phyloP scores from a whole-genome alignment of 2,113 vertebrate genomes.

The Megaceryle torquata region DNA sequence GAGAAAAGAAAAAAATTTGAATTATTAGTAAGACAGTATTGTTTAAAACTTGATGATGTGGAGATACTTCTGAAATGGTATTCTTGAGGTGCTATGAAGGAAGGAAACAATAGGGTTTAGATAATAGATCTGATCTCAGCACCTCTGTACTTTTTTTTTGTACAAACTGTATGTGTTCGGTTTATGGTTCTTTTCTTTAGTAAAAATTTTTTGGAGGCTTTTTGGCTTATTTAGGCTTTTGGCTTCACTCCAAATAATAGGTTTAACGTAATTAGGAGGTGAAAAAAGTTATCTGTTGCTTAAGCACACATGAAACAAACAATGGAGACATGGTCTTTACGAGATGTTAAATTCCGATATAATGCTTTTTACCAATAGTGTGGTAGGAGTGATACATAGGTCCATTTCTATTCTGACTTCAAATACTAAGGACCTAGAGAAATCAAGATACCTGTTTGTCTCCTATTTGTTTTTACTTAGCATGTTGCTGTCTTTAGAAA shows the following conservation, averaged over 20 bases:
- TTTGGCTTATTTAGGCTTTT: background rate
- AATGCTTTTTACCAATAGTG: background rate
- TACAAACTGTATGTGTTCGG: background rate
- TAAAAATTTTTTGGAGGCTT: background rate
- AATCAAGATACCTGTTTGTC: background rate
- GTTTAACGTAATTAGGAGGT: background rate
- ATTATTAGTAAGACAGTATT: background rate
- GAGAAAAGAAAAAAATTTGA: background rate
- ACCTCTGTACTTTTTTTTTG: background rate
- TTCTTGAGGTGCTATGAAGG: background rate
- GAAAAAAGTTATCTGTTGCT: background rate
- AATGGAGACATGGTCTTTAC: background rate
- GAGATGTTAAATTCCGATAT: background rate
- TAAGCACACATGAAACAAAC: background rate
- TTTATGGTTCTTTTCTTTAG: background rate
- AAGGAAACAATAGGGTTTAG: background rate
- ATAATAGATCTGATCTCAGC: background rate
- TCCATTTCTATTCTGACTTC: background rate
- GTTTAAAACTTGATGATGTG: background rate
- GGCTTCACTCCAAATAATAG: background rate
- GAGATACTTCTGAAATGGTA: background rate
- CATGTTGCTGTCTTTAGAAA: background rate
- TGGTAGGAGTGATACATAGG: background rate
- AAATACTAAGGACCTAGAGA: background rate
- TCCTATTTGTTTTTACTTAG: background rate